Evolutionary conservation across 1,140 invertebrate genomes (phyloP).

Genomic region (Pseudomyrmex pallidus): DNA sequence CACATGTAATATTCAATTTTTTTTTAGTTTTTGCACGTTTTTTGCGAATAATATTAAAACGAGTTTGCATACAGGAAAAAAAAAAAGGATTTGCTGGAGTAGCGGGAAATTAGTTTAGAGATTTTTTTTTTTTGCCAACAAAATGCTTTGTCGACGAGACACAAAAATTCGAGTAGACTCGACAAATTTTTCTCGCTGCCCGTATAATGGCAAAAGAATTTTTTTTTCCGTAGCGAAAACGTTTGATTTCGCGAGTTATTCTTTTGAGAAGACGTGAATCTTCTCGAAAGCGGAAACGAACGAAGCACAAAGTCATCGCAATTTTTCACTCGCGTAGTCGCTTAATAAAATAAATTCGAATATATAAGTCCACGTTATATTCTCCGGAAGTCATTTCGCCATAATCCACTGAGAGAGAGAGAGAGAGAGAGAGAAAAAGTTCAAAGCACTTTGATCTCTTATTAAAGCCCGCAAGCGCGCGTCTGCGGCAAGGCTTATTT

Average conservation of each 20-base stretch:
- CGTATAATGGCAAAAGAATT: too few relatives aligned
- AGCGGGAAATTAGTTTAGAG: too few relatives aligned
- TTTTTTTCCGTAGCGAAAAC: too few relatives aligned
- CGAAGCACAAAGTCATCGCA: background rate
- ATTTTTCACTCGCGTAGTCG: background rate
- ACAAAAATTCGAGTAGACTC: too few relatives aligned
- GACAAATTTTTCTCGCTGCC: too few relatives aligned
- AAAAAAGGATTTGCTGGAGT: too few relatives aligned
- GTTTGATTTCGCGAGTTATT: too few relatives aligned
- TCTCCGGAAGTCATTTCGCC: background rate
- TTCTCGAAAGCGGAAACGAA: background rate
- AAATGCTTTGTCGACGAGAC: too few relatives aligned
- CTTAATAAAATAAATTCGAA: background rate
- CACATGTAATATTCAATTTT: background rate
- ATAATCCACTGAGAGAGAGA: background rate
- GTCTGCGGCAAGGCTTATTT: background rate
- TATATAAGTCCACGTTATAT: background rate
- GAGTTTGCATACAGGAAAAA: too few relatives aligned
- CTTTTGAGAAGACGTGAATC: background rate
- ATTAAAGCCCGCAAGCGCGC: constrained; percentile 17
- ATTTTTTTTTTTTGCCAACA: too few relatives aligned
- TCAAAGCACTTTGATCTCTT: constrained; percentile 26
- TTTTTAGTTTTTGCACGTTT: background rate
- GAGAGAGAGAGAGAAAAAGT: background rate
- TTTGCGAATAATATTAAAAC: background rate